Conservation (phyloP, 2,113 vertebrate genomes). For the Oceanites oceanicus region DNA sequence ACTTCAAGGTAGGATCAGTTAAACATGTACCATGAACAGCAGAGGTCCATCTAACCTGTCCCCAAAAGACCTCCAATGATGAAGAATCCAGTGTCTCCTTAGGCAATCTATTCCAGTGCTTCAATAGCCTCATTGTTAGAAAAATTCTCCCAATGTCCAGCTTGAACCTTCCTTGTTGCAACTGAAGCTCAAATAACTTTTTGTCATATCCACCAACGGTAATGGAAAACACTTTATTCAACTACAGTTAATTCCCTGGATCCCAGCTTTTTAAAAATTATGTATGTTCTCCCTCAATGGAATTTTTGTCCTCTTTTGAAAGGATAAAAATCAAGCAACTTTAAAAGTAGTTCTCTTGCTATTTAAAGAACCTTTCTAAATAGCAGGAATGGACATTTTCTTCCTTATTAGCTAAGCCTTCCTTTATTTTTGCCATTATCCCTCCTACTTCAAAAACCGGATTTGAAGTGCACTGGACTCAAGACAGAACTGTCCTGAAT, state of each 20-base stretch:
- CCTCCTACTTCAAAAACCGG: background rate
- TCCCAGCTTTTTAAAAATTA: background rate
- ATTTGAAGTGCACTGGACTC: background rate
- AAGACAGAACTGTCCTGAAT: background rate
- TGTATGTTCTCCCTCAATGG: background rate
- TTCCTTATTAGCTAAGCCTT: background rate
- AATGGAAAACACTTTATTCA: background rate
- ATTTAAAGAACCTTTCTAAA: background rate
- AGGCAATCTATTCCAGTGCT: background rate
- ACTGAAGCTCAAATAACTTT: constrained; percentile 5
- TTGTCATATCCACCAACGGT: background rate
- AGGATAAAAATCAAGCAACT: background rate
- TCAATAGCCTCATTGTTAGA: background rate
- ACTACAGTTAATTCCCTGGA: background rate
- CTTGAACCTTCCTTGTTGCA: background rate
- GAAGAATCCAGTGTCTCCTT: background rate
- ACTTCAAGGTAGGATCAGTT: background rate
- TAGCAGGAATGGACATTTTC: background rate
- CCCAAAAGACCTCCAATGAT: background rate
- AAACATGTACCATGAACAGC: background rate
- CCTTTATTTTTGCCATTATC: background rate
- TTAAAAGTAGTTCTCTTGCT: background rate
- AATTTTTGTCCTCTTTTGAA: background rate
- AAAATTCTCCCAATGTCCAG: background rate
- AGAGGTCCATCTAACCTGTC: background rate